phyloP scores from a whole-genome alignment of 2,797 vertebrate species.

The Hirundo rustica region DNA sequence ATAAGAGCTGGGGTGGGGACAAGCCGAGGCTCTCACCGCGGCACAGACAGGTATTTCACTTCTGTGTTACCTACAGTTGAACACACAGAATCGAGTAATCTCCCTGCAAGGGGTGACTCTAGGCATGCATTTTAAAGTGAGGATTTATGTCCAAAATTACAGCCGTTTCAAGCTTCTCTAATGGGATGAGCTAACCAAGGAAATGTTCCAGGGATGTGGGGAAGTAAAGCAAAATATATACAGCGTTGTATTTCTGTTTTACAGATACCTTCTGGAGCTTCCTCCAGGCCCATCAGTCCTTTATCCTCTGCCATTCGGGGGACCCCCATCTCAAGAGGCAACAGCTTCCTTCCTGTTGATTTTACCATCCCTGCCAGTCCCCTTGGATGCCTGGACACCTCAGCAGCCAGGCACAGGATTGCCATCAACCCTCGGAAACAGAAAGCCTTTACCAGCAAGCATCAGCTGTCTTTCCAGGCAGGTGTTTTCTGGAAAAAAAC shows the following conservation, averaged over 20 bases:
- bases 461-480: not conserved
- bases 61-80: not conserved
- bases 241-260: not conserved
- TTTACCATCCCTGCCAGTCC: constrained; percentile 82
- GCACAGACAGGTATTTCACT: not conserved
- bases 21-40: not conserved
- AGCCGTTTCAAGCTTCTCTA: not conserved
- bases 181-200: not conserved
- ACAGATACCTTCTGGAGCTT: constrained; percentile 73
- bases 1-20: not conserved
- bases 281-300: constrained; percentile 77
- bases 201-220: not conserved
- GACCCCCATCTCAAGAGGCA: not conserved
- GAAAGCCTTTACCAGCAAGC: constrained; percentile 75
- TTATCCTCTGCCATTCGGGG: constrained; percentile 20
- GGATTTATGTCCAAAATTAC: not conserved
- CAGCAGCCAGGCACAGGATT: constrained; percentile 87
- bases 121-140: not conserved
- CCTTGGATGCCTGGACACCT: constrained; percentile 83
- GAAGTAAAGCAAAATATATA: not conserved
- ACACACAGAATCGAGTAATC: not conserved
- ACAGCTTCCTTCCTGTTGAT: constrained; percentile 69
- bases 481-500: not conserved
- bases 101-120: not conserved
- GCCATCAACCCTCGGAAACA: constrained; percentile 79